A percentile compares a stretch with the other conserved stretches of the same genome.
Evolutionary conservation across 1,140 invertebrate species (phyloP).

Genomic region (Diabrotica virgifera): DNA sequence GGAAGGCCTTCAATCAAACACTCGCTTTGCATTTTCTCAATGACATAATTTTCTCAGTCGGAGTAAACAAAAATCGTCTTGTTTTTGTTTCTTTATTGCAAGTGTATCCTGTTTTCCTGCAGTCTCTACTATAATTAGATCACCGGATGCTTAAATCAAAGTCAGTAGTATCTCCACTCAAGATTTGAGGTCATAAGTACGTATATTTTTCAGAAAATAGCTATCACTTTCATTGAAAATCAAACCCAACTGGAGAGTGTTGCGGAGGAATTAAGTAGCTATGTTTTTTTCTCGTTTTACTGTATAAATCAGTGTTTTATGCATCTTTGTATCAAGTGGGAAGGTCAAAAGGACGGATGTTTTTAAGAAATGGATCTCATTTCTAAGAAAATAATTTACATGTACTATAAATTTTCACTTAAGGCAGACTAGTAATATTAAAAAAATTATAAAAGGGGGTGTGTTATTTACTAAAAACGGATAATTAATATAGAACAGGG

Average conservation of each 20-base stretch:
- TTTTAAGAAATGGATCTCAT: not conserved
- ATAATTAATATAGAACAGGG: too few species aligned
- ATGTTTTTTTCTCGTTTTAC: not conserved
- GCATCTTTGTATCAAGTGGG: not conserved
- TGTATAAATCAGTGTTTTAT: not conserved
- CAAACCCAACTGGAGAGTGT: too few species aligned
- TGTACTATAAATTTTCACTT: too few species aligned
- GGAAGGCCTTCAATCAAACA: too few species aligned
- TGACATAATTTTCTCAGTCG: not conserved
- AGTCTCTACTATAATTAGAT: not conserved
- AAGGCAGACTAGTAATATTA: too few species aligned
- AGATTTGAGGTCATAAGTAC: not conserved
- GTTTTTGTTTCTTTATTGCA: not conserved
- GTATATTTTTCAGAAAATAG: not conserved
- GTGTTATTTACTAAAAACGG: too few species aligned
- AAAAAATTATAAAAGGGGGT: too few species aligned
- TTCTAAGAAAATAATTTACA: too few species aligned
- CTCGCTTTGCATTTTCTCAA: not conserved
- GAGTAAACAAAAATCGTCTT: not conserved
- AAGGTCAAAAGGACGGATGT: slow-evolving; percentile 1
- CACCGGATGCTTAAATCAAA: slow-evolving; percentile 2
- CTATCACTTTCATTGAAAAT: not conserved
- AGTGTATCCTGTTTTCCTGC: slow-evolving; percentile 1
- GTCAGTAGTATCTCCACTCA: not conserved
- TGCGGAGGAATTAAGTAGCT: too few species aligned